These are phyloP conservation scores for Drosophila albomicans DNA, from an alignment of 1,140 invertebrate species.

Conservation along the genomic window DNA sequence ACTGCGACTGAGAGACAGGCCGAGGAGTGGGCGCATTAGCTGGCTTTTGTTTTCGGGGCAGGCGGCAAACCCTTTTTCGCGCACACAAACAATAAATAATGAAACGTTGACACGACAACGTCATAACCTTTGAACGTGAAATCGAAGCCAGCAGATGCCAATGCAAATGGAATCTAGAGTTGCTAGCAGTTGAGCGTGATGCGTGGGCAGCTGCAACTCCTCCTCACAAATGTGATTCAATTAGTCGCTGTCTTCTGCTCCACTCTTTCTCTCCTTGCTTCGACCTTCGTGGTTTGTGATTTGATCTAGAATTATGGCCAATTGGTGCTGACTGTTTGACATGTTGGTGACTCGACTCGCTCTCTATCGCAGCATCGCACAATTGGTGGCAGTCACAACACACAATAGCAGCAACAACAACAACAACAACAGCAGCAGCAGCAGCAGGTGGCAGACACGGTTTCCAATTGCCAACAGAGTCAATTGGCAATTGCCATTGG, in stretches of 20 bases:
- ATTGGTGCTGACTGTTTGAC: slow-evolving; percentile 40
- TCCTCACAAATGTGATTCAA: slow-evolving; percentile 65
- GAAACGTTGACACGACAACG: slow-evolving; percentile 84
- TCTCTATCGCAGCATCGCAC: slow-evolving; percentile 2
- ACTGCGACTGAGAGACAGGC: slow-evolving; percentile 16
- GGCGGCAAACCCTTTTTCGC: slow-evolving; percentile 73
- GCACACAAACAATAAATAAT: slow-evolving; percentile 82
- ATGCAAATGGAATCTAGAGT: slow-evolving; percentile 19
- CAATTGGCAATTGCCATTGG: slow-evolving; percentile 43
- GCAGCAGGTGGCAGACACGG: slow-evolving; percentile 43
- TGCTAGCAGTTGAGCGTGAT: slow-evolving; percentile 2
- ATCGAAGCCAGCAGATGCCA: slow-evolving; percentile 31
- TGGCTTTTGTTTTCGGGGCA: slow-evolving; percentile 73
- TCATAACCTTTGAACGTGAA: slow-evolving; percentile 85
- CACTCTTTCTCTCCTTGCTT: neutral
- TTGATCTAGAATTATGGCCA: slow-evolving; percentile 37
- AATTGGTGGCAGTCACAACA: slow-evolving; percentile 15
- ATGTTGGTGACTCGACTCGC: slow-evolving; percentile 27
- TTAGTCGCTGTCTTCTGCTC: slow-evolving; percentile 49
- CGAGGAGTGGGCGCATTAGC: slow-evolving; percentile 79
- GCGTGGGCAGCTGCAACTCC: slow-evolving; percentile 47
- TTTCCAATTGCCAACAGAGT: slow-evolving; percentile 26
- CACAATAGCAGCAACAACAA: neutral
- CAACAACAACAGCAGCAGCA: neutral
- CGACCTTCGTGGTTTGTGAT: slow-evolving; percentile 20